phyloP scores from a whole-genome alignment of 1,140 invertebrate species.

The Bombyx mandarina region DNA sequence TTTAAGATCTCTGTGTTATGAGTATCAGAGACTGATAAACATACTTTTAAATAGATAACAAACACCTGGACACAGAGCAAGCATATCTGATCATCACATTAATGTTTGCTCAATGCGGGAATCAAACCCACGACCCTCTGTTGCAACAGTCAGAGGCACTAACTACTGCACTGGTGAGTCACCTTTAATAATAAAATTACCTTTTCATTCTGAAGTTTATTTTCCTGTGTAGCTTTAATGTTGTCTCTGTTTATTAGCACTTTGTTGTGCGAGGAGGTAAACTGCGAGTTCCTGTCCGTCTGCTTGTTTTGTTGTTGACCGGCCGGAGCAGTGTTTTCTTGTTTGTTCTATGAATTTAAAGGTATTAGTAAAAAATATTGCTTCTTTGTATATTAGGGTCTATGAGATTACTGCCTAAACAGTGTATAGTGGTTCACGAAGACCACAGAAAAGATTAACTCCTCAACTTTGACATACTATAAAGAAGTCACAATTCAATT shows the following conservation, averaged over 20 bases:
- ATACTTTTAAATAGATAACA: neutral
- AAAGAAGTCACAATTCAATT: too few species aligned
- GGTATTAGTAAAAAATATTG: too few species aligned
- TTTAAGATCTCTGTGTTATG: too few species aligned
- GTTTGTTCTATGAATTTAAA: constrained; percentile 59
- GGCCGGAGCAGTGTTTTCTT: constrained; percentile 73
- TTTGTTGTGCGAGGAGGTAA: constrained; percentile 64
- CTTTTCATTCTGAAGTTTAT: constrained; percentile 34
- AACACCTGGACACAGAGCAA: neutral
- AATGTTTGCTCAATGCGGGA: neutral
- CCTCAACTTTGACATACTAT: too few species aligned
- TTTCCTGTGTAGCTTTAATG: constrained; percentile 46
- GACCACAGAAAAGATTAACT: too few species aligned
- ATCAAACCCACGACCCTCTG: neutral
- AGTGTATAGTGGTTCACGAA: too few species aligned
- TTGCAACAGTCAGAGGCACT: neutral
- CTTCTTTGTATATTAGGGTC: too few species aligned
- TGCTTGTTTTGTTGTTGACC: constrained; percentile 52
- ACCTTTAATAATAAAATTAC: constrained; percentile 4
- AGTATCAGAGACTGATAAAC: too few species aligned
- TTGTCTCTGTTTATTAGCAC: constrained; percentile 70
- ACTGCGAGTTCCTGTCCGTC: constrained; percentile 27
- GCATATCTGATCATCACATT: too few species aligned
- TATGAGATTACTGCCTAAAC: too few species aligned
- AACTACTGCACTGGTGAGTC: neutral